Evolutionary conservation across 2,113 vertebrate genomes (phyloP).

Genomic region (Camelus dromedarius): DNA sequence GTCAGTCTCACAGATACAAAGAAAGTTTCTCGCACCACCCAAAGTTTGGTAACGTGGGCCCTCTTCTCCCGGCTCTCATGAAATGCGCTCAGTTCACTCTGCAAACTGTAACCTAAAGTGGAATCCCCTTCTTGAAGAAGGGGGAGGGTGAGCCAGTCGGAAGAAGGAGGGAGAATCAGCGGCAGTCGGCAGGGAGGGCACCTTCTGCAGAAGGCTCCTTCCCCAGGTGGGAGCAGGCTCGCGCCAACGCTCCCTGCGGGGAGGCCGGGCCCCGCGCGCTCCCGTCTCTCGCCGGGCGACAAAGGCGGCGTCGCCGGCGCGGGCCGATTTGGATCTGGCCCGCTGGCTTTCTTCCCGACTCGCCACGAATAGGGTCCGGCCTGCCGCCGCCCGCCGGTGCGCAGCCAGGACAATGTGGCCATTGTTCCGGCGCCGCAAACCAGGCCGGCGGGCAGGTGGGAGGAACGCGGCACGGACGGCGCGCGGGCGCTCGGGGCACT

Average conservation of each 20-base stretch:
- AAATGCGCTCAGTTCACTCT: not conserved
- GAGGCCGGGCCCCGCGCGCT: not conserved
- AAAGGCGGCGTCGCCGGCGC: not conserved
- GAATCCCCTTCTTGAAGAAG: not conserved
- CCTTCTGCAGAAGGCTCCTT: not conserved
- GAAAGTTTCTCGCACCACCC: constrained; percentile 21
- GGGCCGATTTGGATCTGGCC: not conserved
- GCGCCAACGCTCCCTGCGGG: not conserved
- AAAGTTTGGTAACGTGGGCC: constrained; percentile 40
- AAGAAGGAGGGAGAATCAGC: not conserved
- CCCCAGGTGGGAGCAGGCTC: not conserved
- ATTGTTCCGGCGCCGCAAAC: constrained; percentile 66
- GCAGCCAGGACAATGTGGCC: constrained; percentile 57
- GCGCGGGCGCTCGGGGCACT: not conserved
- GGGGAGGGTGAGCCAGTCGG: not conserved
- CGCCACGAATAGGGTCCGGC: constrained; percentile 61
- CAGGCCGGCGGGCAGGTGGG: constrained; percentile 74
- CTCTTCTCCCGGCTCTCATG: not conserved
- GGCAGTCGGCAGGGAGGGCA: not conserved
- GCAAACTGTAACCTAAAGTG: not conserved
- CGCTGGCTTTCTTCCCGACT: constrained; percentile 44
- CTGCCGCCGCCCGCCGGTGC: constrained; percentile 37
- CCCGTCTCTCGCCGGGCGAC: not conserved
- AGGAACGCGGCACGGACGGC: not conserved
- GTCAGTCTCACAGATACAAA: not conserved